Evolutionary conservation across 2,888 invertebrate species (phyloP).

Genomic region (Athalia rosae): DNA sequence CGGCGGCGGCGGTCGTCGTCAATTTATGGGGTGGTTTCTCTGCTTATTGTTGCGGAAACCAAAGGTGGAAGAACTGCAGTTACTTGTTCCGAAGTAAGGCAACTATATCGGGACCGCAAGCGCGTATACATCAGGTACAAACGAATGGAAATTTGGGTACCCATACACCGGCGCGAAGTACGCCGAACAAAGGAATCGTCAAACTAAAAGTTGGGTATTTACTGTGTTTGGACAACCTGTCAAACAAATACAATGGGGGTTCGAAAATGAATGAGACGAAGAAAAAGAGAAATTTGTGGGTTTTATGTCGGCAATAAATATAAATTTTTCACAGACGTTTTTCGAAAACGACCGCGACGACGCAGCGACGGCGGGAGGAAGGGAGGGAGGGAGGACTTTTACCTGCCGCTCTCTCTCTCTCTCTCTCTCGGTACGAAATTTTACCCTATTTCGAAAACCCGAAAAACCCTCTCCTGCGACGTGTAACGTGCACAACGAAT

Average conservation of each 20-base stretch:
- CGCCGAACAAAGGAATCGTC: conserved; percentile 43
- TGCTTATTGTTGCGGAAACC: conserved; percentile 60
- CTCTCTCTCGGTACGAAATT: too few species aligned
- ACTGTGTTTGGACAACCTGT: conserved; percentile 69
- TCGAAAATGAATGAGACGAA: conserved; percentile 52
- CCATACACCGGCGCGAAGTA: background rate
- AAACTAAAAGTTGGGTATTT: conserved; percentile 61
- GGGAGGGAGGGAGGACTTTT: too few species aligned
- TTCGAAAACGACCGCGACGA: background rate
- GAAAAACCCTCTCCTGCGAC: background rate
- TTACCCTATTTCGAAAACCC: too few species aligned
- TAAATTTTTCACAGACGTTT: conserved; percentile 5
- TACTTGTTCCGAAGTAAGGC: too few species aligned
- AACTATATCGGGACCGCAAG: conserved; percentile 18
- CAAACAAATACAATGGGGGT: conserved; percentile 56
- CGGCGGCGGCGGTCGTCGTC: conserved; percentile 44
- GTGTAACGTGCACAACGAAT: background rate
- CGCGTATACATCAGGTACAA: conserved; percentile 41
- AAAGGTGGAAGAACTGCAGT: conserved; percentile 48
- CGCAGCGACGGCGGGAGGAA: too few species aligned
- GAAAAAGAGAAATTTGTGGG: conserved; percentile 48
- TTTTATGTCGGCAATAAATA: conserved; percentile 54
- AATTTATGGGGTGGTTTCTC: conserved; percentile 61
- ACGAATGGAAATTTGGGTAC: conserved; percentile 15
- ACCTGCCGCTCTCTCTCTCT: too few species aligned